Percentiles rank a stretch among this genome's conserved stretches.
Conservation (phyloP, 1,140 invertebrate species). For the Plodia interpunctella region DNA sequence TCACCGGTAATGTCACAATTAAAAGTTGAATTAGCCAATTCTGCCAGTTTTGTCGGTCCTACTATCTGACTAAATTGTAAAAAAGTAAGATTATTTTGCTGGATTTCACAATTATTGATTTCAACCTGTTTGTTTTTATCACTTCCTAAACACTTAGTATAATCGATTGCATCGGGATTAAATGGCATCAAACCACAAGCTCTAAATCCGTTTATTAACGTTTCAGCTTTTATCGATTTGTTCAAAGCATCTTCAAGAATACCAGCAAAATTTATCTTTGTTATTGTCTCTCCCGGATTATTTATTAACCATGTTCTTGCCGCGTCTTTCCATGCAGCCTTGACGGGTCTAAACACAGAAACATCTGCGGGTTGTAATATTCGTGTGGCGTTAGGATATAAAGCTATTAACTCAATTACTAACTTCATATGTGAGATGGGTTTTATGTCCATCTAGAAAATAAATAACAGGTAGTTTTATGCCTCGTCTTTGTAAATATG, state of each 20-base stretch:
- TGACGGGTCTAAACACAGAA: constrained; percentile 25
- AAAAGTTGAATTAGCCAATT: no score
- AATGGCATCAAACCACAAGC: constrained; percentile 13
- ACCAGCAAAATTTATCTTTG: constrained; percentile 26
- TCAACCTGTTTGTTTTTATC: not conserved
- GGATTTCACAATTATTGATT: no score
- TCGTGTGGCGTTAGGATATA: constrained; percentile 65
- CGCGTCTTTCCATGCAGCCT: constrained; percentile 20
- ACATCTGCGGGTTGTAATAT: constrained; percentile 66
- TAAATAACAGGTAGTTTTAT: constrained; percentile 26
- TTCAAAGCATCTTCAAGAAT: constrained; percentile 24
- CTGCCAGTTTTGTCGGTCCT: no score
- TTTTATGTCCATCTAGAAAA: constrained; percentile 52
- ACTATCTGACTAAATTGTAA: no score
- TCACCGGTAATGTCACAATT: no score
- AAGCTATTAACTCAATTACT: constrained; percentile 37
- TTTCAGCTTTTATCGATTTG: constrained; percentile 21
- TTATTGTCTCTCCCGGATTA: constrained; percentile 1
- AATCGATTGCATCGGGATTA: constrained; percentile 10
- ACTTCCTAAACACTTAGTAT: constrained; percentile 11
- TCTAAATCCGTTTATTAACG: constrained; percentile 15
- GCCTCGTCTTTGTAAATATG: not conserved
- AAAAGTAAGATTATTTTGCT: no score
- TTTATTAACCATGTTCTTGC: constrained; percentile 18
- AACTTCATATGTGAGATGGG: constrained; percentile 43